Evolutionary conservation across 2,113 vertebrate species (phyloP).

Genomic region (Phrynocephalus versicolor): DNA sequence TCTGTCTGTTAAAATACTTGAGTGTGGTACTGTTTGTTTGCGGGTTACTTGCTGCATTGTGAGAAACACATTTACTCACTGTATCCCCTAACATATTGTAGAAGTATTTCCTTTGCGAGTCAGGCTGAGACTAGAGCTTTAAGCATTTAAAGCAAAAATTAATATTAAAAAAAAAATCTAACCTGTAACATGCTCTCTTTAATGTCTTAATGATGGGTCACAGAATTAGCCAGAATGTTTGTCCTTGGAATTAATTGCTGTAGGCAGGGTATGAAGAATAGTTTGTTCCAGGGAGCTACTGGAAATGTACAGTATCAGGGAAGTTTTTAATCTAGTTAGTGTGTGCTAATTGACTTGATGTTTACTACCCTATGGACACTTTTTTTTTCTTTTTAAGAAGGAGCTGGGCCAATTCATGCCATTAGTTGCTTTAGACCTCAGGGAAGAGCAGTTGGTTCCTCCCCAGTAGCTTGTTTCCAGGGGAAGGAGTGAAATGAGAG

Average conservation of each 20-base stretch:
- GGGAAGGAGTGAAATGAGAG: background rate
- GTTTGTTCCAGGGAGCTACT: background rate
- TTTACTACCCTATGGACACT: background rate
- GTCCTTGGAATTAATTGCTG: background rate
- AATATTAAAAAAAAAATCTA: too few species aligned
- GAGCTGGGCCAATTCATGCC: too few species aligned
- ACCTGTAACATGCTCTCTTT: background rate
- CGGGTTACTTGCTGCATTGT: background rate
- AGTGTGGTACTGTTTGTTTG: background rate
- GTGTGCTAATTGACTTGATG: too few species aligned
- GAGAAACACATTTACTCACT: background rate
- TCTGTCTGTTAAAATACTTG: background rate
- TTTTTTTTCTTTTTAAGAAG: too few species aligned
- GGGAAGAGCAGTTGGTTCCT: background rate
- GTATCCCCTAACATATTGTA: background rate
- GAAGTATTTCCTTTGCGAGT: background rate
- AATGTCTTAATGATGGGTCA: background rate
- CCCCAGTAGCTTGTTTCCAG: background rate
- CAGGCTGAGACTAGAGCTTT: background rate
- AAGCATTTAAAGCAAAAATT: background rate
- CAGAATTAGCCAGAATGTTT: background rate
- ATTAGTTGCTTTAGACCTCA: background rate
- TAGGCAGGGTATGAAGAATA: background rate
- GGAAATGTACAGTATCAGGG: background rate
- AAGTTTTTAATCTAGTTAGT: too few species aligned